Evolutionary conservation across 1,140 invertebrate species (phyloP).

Genomic region (Sarcophaga peregrina): DNA sequence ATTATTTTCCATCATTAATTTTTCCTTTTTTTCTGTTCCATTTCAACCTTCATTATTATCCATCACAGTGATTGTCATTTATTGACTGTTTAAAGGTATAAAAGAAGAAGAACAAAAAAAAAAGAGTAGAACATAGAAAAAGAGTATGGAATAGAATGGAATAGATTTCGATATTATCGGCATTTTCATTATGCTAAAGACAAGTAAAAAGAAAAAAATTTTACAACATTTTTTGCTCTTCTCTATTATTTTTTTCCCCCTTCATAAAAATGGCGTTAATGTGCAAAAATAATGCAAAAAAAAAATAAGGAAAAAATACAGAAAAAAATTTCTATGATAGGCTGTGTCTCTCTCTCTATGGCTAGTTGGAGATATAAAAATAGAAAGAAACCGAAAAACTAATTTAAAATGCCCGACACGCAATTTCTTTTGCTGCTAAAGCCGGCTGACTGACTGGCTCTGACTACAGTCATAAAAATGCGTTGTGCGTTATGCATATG

Average conservation of each 20-base stretch:
- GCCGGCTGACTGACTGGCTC: not conserved
- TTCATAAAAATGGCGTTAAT: not conserved
- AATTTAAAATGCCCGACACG: constrained; percentile 38
- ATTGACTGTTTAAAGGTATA: constrained; percentile 20
- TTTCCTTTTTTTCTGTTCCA: not conserved
- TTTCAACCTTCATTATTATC: not conserved
- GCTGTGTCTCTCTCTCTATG: not conserved
- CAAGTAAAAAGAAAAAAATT: not conserved
- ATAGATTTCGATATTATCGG: not conserved
- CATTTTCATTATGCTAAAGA: not conserved
- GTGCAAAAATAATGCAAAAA: not conserved
- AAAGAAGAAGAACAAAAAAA: too few species aligned
- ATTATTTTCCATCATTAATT: too few species aligned
- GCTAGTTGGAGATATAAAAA: too few species aligned
- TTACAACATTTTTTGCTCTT: not conserved
- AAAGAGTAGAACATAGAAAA: too few species aligned
- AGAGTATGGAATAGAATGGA: too few species aligned
- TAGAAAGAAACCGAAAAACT: not conserved
- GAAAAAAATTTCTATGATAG: not conserved
- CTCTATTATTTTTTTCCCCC: not conserved
- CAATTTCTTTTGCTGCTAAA: constrained; percentile 25
- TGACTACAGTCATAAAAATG: constrained; percentile 6
- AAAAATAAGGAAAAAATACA: too few species aligned
- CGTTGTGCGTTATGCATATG: constrained; percentile 35
- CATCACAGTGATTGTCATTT: constrained; percentile 34